Evolutionary conservation across 1,140 invertebrate genomes (phyloP), one percentile per base, ranked within the genome.

Genomic region (Dufourea novaeangliae): DNA sequence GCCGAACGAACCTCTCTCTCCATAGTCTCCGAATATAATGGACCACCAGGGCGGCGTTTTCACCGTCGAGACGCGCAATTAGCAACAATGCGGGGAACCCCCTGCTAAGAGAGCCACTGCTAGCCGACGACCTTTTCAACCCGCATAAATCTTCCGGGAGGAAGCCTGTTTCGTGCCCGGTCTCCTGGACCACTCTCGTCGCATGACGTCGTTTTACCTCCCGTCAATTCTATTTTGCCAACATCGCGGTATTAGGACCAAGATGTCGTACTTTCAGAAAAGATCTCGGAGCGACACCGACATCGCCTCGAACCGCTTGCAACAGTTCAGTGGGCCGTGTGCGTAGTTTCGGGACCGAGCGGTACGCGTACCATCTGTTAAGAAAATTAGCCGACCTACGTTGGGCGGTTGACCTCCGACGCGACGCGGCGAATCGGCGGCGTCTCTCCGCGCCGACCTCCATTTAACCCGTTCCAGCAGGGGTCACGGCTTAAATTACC

Each of bases 21-120:
- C 14, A 52, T 25, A 64, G 80, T 61, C 29, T 61, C 44, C 34
- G 12, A 50, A 34, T 32, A 85, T 78, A 80, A 80, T 78, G 39
- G 80, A 59, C 77, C 77, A 78, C 66, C 83, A 68, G 54, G 62
- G 46, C 41, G 25, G 8, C 44, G n/a, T 74, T 66, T 76, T 52
- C 66, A 39, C 57, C 46, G 14, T 22, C n/a, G 61, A 68, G 34
- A 74, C 44, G 62, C 10, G 54, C 84, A 86, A 86, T 86, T 86
- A 86, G 72, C 70, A 73, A 84, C 84, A 84, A 86, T 86, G 81
- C 81, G 82, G 80, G 78, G 79, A 73, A 71, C 61, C 81, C 52
- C 84, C 84, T 17, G 72, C 34, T 27, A 66, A 66, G 76, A 32
- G 14, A 73, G 52, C 29, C 50, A 0, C 6, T 34, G 57, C 29